Conservation (phyloP, 2,888 invertebrate genomes). For the Protonemura montana region DNA sequence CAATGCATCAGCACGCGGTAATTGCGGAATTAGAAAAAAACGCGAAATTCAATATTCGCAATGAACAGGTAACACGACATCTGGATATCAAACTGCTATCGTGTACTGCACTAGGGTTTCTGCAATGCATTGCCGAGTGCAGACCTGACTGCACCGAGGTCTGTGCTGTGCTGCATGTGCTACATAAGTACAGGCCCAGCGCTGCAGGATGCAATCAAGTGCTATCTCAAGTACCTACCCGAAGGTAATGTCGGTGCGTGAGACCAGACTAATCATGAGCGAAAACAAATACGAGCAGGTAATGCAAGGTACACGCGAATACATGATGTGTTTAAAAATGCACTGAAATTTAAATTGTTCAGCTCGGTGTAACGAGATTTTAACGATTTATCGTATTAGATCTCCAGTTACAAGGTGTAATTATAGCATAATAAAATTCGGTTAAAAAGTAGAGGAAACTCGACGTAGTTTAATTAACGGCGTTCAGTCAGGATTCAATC, state of each 20-base stretch:
- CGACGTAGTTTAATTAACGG: not conserved
- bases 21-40: not conserved
- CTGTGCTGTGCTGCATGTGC: not conserved
- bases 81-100: not conserved
- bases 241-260: not conserved
- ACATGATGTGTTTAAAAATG: not conserved
- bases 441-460: not conserved
- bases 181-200: not conserved
- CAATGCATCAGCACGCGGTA: not conserved
- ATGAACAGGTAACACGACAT: not conserved
- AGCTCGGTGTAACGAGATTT: not conserved
- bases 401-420: not conserved
- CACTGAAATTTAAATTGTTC: not conserved
- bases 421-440: not conserved
- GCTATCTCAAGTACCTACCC: not conserved
- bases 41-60: not conserved
- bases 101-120: too few species aligned
- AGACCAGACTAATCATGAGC: not conserved
- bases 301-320: not conserved
- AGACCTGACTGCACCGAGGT: too few species aligned
- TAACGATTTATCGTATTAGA: conserved; percentile 12
- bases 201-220: not conserved
- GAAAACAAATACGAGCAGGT: not conserved
- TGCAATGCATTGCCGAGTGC: too few species aligned
- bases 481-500: not conserved